Evolutionary conservation across 2,113 vertebrate genomes (phyloP).

Genomic region (Fregata magnificens): DNA sequence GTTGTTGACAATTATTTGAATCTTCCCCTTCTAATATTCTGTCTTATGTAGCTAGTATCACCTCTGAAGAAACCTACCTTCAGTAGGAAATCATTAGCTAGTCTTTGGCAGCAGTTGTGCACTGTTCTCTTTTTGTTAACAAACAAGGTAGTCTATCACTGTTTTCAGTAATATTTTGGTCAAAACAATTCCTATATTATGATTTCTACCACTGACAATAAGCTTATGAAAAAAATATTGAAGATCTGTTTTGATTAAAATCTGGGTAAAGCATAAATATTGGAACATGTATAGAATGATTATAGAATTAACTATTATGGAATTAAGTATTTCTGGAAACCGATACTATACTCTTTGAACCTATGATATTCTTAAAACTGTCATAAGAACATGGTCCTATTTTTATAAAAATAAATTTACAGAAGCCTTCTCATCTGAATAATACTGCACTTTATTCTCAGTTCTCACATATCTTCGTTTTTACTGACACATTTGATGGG

Average conservation of each 20-base stretch:
- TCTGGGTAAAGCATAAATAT: conserved; percentile 10
- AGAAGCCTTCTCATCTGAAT: background rate
- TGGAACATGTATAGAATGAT: background rate
- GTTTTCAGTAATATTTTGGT: conserved; percentile 29
- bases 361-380: background rate
- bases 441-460: background rate
- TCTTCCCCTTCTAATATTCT: background rate
- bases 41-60: background rate
- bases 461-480: background rate
- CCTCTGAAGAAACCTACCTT: background rate
- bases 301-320: background rate
- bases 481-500: background rate
- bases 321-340: background rate
- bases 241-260: conserved; percentile 18
- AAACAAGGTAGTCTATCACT: background rate
- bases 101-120: background rate
- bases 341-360: background rate
- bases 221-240: background rate
- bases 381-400: background rate
- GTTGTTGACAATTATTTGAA: background rate
- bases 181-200: background rate
- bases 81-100: background rate
- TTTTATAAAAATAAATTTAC: background rate
- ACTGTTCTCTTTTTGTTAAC: background rate
- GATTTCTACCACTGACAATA: background rate